Base-by-base conservation (phyloP, 2,888 invertebrate genomes). In the Aethes cnicana region DNA sequence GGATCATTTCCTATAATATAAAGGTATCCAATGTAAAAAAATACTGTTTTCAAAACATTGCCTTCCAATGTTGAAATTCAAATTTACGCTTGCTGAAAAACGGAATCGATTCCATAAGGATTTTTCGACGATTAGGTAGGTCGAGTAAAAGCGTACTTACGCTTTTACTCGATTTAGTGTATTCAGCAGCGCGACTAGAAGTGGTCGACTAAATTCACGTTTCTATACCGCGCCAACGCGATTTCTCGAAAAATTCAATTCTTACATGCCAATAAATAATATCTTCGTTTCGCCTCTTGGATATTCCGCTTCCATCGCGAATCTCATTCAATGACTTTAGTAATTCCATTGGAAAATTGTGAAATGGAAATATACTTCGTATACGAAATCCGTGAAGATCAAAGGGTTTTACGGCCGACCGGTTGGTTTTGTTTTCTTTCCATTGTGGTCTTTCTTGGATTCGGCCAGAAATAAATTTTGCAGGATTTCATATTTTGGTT, bases 161-260 rank as follows among this genome's bases (percentile, higher is more conserved):
- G n/a, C 30, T 46, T 25, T 44, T 18, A 37, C 21, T 32, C 12
- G 6, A 26, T 17, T 25, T 37, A 25, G 39, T 8, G 25, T 7
- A 23, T 46, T 32, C 32, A 46, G 4, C 37, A 37, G 28, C 25
- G 21, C 39, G 39, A 25, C 9, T 11, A 25, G 18, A 52, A 52
- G 44, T 32, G 44, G 44, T 9, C 9, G 23, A 23, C 25, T 52
- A 37, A 37, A 52, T 18, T 25, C 39, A 9, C 52, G 18, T 43
- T 50, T 44, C 56, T 57, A 57, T 47, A 56, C 58, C 54, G 17
- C 11, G 54, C 42, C 47, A 35, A 55, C 56, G 35, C 54, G 42
- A 36, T 57, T 49, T 60, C 56, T 50, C 50, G 35, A 47, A 35
- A 58, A 60, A 58, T 56, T 56, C 53, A 55, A 56, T 59, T 62